A percentile compares a stretch with the other conserved stretches of the same genome.
These are phyloP conservation scores for Chelon auratus DNA, from an alignment of 2,797 vertebrate species.

Conservation along the genomic window DNA sequence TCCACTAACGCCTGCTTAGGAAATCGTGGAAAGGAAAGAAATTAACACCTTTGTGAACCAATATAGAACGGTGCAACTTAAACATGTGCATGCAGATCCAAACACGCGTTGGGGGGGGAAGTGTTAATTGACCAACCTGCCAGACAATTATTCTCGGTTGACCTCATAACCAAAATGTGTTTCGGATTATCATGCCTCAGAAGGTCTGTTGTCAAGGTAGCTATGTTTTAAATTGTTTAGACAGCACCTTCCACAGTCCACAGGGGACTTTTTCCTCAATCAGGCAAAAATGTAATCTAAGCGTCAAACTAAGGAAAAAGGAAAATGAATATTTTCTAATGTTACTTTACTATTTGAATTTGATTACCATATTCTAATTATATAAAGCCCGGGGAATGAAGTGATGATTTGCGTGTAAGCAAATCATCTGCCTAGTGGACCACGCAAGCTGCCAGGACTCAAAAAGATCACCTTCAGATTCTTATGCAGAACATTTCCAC, in stretches of 20 bases:
- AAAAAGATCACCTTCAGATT: slow-evolving; percentile 41
- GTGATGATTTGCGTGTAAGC: slow-evolving; percentile 55
- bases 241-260: slow-evolving; percentile 70
- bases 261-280: slow-evolving; percentile 61
- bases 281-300: slow-evolving; percentile 72
- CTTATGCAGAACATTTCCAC: slow-evolving; percentile 53
- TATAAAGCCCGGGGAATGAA: slow-evolving; percentile 42
- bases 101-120: slow-evolving; percentile 52
- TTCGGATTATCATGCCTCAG: slow-evolving; percentile 77
- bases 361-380: slow-evolving; percentile 60
- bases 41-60: slow-evolving; percentile 64
- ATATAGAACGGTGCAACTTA: slow-evolving; percentile 53
- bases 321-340: slow-evolving; percentile 42
- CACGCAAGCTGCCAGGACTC: slow-evolving; percentile 22
- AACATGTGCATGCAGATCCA: slow-evolving; percentile 71
- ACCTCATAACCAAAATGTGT: slow-evolving; percentile 81
- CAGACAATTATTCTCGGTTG: slow-evolving; percentile 77
- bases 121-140: slow-evolving; percentile 82
- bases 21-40: slow-evolving; percentile 48
- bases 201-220: slow-evolving; percentile 70
- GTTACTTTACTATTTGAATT: slow-evolving; percentile 40
- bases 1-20: slow-evolving; percentile 35
- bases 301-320: slow-evolving; percentile 66
- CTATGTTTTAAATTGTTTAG: slow-evolving; percentile 73
- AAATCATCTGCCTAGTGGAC: slow-evolving; percentile 35